These are phyloP conservation scores for Datnioides undecimradiatus DNA, from an alignment of 2,113 vertebrate genomes.

Conservation along the genomic window DNA sequence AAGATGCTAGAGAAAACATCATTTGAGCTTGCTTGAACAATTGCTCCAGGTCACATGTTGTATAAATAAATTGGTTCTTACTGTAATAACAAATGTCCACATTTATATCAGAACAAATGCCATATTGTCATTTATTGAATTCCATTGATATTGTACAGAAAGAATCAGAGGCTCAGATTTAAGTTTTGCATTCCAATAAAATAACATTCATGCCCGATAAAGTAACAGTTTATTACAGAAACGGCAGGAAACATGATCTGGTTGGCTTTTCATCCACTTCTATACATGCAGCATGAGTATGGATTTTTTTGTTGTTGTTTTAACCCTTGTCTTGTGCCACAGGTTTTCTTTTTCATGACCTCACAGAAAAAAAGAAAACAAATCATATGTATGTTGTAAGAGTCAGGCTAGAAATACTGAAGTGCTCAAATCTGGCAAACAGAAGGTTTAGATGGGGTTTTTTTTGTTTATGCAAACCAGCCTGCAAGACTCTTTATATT, in stretches of 20 bases:
- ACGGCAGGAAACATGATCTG: conserved; percentile 24
- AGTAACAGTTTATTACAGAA: conserved; percentile 43
- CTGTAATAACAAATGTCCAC: background rate
- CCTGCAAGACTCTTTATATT: background rate
- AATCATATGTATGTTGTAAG: background rate
- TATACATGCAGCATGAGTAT: conserved; percentile 19
- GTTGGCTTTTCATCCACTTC: background rate
- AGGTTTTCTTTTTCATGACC: conserved; percentile 7
- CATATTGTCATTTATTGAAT: conserved; percentile 66
- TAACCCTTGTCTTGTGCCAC: conserved; percentile 4
- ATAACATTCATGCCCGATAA: conserved; percentile 61
- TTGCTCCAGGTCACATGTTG: no score
- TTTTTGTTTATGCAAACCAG: conserved; percentile 3
- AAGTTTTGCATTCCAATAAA: conserved; percentile 53
- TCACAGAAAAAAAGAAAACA: conserved; percentile 13
- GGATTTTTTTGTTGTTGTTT: background rate
- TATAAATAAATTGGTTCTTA: background rate
- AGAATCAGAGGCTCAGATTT: conserved; percentile 32
- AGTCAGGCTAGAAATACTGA: background rate
- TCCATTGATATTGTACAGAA: conserved; percentile 53
- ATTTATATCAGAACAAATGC: background rate
- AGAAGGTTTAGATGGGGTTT: conserved; percentile 4
- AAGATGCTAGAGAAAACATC: background rate
- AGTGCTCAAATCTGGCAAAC: conserved; percentile 16
- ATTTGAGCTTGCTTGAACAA: background rate